Conservation (phyloP, 1,140 invertebrate genomes). For the Leptestheria dahalacensis region DNA sequence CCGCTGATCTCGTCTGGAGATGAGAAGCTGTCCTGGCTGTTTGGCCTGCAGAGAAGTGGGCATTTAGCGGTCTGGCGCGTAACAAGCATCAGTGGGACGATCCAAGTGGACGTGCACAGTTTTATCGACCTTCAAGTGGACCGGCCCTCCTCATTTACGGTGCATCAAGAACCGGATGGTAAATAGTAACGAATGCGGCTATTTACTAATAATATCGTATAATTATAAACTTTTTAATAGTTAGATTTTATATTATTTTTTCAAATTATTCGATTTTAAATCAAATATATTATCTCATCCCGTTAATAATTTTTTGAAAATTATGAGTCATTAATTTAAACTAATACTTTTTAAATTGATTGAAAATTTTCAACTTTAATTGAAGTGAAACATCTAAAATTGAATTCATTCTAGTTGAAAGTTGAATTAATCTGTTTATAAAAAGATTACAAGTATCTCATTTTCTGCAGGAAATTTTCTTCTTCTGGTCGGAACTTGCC, state of each 20-base stretch:
- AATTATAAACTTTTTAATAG: not conserved
- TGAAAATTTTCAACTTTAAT: too few species aligned
- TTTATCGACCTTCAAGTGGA: not conserved
- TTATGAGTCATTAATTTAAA: too few species aligned
- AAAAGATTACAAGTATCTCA: too few species aligned
- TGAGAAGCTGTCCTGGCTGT: not conserved
- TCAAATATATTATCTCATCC: too few species aligned
- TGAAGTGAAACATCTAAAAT: too few species aligned
- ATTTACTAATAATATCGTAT: not conserved
- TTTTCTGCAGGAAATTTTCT: not conserved
- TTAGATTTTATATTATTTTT: not conserved
- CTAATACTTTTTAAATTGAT: too few species aligned
- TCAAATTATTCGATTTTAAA: not conserved
- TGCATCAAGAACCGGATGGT: not conserved
- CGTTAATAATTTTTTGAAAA: too few species aligned
- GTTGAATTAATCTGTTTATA: too few species aligned
- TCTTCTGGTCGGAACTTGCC: not conserved
- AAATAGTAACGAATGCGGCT: not conserved
- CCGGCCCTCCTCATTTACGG: not conserved
- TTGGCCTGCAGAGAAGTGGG: conserved; percentile 11
- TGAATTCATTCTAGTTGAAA: too few species aligned
- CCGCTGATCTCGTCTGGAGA: not conserved
- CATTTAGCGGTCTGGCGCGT: conserved; percentile 7
- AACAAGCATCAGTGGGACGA: not conserved
- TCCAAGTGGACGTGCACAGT: not conserved